Evolutionary conservation across 2,797 vertebrate genomes (phyloP), one percentile per base, ranked within the genome.

Genomic region (Sebastes steindachneri): DNA sequence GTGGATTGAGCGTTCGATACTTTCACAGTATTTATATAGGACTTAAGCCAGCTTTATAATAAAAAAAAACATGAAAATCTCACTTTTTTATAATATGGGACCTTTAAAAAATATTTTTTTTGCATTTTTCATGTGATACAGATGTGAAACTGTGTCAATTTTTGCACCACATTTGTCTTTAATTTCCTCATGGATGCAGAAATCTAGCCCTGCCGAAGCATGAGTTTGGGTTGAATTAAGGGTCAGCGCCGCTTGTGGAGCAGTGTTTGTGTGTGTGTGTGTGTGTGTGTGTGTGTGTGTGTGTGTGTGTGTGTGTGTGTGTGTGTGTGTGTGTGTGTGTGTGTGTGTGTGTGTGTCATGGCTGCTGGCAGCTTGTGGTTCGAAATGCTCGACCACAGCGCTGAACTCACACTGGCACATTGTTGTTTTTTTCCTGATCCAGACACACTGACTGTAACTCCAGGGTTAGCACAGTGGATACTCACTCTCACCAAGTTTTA

Each of bases 251-350:
- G 26, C 65, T 31, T 23, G 7, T 48, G 51, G 12, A 28, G 68
- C 19, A 15, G 73, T 31, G 73, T 74, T 14, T 31, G 28, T n/a
- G 9, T 54, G 37, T 76, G 80, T 78, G 80, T 78, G 80, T 64
- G 9, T 31, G 35, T 75, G 77, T 77, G 80, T 67, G 9, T 33
- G 80, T 78, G 80, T 64, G 9, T 31, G 35, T 75, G 77, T 77
- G 80, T 67, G 9, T 33, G 37, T 76, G 80, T 76, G 80, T 67
- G 73, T 74, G 28, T 31, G 73, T 31, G 73, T 74, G 28, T 31
- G 26, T 19, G 9, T 33, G 37, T 76, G 80, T 76, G 80, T 67
- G 9, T 33, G 37, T n/a, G 10, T 35, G 37, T 76, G 80, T 78
- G 78, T 67, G 26, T n/a, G 9, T 54, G 37, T 14, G 10, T 55